Percentiles rank a stretch among this genome's conserved stretches.
Evolutionary conservation across 64 coral and sea anemone genomes (phyloP).

Genomic region (Acropora tenuis): DNA sequence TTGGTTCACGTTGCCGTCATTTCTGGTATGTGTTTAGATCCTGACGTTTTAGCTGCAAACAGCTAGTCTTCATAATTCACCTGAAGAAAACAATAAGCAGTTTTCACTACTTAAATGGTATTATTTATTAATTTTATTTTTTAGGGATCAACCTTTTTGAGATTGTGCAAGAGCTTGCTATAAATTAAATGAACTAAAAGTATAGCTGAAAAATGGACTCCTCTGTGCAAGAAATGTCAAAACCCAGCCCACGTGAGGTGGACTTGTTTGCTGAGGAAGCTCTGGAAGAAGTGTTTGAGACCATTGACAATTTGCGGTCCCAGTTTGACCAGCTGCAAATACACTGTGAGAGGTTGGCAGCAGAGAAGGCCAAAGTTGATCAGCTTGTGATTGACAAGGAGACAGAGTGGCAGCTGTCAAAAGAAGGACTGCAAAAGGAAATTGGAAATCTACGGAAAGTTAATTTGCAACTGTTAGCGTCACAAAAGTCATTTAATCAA

Average conservation of each 20-base stretch:
- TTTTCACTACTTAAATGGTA: too few relatives aligned
- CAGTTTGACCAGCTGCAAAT: conserved; percentile 83
- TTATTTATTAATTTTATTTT: too few relatives aligned
- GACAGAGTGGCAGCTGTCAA: conserved; percentile 61
- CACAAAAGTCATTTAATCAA: conserved; percentile 47
- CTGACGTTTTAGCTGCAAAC: too few relatives aligned
- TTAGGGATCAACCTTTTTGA: too few relatives aligned
- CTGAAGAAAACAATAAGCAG: too few relatives aligned
- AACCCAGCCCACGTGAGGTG: conserved; percentile 74
- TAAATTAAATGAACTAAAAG: too few relatives aligned
- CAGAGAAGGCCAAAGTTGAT: conserved; percentile 70
- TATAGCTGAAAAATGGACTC: conserved; percentile 3
- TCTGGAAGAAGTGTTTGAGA: conserved; percentile 84
- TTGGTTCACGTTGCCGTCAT: too few relatives aligned
- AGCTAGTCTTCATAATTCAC: too few relatives aligned
- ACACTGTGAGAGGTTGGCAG: conserved; percentile 83
- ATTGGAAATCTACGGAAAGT: conserved; percentile 72
- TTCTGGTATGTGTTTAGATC: too few relatives aligned
- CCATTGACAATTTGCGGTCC: conserved; percentile 71
- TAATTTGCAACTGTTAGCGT: conserved; percentile 70
- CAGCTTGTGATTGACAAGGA: conserved; percentile 80
- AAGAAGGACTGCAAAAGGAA: conserved; percentile 57
- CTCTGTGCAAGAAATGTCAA: neutral
- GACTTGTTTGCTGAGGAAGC: conserved; percentile 89
- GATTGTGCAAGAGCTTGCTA: too few relatives aligned